Base-by-base conservation (phyloP, 2,888 invertebrate genomes). In the Sisyra terminalis region DNA sequence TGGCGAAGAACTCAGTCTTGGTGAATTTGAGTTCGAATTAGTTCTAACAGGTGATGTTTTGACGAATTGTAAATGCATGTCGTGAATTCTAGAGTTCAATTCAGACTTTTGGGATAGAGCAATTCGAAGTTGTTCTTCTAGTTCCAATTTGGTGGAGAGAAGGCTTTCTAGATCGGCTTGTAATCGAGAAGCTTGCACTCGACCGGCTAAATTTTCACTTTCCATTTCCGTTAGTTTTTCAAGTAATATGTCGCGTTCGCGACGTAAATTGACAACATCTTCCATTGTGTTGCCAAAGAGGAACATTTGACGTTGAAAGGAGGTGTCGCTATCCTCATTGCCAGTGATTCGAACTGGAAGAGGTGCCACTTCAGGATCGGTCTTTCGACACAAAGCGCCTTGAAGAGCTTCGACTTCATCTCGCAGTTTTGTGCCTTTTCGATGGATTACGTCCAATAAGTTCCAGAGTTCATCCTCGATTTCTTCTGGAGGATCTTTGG, bases 391-490 rank as follows among this genome's bases (percentile, higher is more conserved):
- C 43, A 64, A 60, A 48, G 69, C 63, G 16, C 65, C 70, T 43
- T 80, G 78, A 48, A 81, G 62, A 49, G 73, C 68, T 51, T 76
- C 77, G 16, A 61, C 59, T 51, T 74, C 74, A 46, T 71, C 66
- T 55, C 71, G 65, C 48, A 73, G 65, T 44, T 70, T 59, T 9
- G 70, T 69, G 51, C 87, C 75, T 54, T 79, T 85, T 46, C 82
- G 71, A 55, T 88, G 86, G 54, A 89, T 88, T 55, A 86, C 80
- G 59, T 89, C 88, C 52, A 89, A 69, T 37, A 89, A 69, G 54
- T 84, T 84, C 78, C 85, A 83, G 40, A 89, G 66, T 56, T 88
- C 88, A 59, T 87, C 85, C 55, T 86, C 78, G 13, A 78, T 76
- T 49, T 69, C 68, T 48, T 65, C 66, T 39, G 59, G 49, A 35